Evolutionary conservation across 1,140 invertebrate species (phyloP), one percentile per base, ranked within the genome.

Genomic region (Drosophila orena): DNA sequence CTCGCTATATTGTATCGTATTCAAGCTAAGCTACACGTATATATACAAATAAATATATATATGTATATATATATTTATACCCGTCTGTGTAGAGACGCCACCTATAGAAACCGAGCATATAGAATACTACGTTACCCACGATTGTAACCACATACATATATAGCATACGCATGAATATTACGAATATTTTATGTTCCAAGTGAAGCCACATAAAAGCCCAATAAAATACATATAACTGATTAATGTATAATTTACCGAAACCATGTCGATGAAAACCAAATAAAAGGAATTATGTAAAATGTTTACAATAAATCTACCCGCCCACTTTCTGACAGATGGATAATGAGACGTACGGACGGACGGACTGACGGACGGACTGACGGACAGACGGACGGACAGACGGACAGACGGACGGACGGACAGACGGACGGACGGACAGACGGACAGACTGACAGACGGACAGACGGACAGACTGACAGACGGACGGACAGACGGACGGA

Each of bases 231-330:
- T 60, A 43, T 10, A 44, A 44, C 17, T 34, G 54, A 52, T 77
- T 52, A 42, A 80, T 66, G 68, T 71, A 84, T 75, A 78, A 66
- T 64, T 58, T 69, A 44, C 64, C 44, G 64, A 75, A 40, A 38
- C 14, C 44, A 55, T 58, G 44, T 40, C 57, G 34, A 53, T 30
- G 43, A 24, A 44, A 60, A 60, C 47, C 37, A 55, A 85, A 85
- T 86, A 86, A 77, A 85, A 65, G 60, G 64, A 81, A 86, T 70
- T 81, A 88, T 88, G 81, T 71, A 75, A 74, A 85, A 81, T 66
- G 77, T 86, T 86, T 85, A 85, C 77, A 86, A 74, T 53, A 54
- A 59, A 22, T 12, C 11, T 10, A 20, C 0, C 8, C 2, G 42
- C 20, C 0, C 12, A 42, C 30, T 58, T 30, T 38, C 1, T 54